Percentiles rank a stretch among this genome's conserved stretches.
These are phyloP conservation scores for Cyprinodon brontotheroides DNA, from an alignment of 2,113 vertebrate genomes.

Conservation along the genomic window DNA sequence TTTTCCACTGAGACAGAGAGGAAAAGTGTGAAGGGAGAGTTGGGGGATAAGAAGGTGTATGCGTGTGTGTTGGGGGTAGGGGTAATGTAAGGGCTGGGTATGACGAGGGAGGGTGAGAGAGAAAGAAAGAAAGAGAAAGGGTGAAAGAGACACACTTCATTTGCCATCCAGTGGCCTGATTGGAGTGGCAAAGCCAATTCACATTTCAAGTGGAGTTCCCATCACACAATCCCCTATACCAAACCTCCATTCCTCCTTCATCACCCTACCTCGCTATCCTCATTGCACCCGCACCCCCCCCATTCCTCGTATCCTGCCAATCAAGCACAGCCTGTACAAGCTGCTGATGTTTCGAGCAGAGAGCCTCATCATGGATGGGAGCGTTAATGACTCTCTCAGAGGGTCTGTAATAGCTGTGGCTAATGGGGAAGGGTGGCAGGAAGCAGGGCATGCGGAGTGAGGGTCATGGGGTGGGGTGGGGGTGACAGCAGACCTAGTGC, in stretches of 20 bases:
- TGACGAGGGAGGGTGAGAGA: slow-evolving; percentile 32
- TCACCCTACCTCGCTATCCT: slow-evolving; percentile 79
- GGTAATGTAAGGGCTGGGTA: slow-evolving; percentile 67
- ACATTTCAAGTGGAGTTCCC: slow-evolving; percentile 99
- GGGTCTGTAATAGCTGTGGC: slow-evolving; percentile 63
- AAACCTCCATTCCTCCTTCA: slow-evolving; percentile 73
- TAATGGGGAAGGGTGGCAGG: slow-evolving; percentile 55
- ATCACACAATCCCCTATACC: slow-evolving; percentile 92
- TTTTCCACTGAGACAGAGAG: slow-evolving; percentile 86
- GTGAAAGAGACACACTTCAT: slow-evolving; percentile 97
- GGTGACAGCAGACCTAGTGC: slow-evolving; percentile 5
- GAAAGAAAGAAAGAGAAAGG: slow-evolving; percentile 24
- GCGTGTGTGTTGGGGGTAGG: slow-evolving; percentile 69
- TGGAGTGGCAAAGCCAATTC: slow-evolving; percentile 99
- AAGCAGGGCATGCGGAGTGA: slow-evolving; percentile 64
- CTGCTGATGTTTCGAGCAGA: slow-evolving; percentile 76
- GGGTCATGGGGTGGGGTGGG: slow-evolving; percentile 41
- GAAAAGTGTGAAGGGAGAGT: slow-evolving; percentile 84
- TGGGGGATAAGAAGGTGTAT: slow-evolving; percentile 81
- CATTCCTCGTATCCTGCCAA: slow-evolving; percentile 77
- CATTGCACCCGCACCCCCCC: slow-evolving; percentile 68
- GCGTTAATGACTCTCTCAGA: slow-evolving; percentile 68
- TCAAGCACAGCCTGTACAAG: slow-evolving; percentile 82
- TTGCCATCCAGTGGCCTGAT: slow-evolving; percentile 99
- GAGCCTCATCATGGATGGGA: slow-evolving; percentile 69